These are phyloP conservation scores for Dicycla oo DNA, from an alignment of 2,888 invertebrate genomes.

Conservation along the genomic window DNA sequence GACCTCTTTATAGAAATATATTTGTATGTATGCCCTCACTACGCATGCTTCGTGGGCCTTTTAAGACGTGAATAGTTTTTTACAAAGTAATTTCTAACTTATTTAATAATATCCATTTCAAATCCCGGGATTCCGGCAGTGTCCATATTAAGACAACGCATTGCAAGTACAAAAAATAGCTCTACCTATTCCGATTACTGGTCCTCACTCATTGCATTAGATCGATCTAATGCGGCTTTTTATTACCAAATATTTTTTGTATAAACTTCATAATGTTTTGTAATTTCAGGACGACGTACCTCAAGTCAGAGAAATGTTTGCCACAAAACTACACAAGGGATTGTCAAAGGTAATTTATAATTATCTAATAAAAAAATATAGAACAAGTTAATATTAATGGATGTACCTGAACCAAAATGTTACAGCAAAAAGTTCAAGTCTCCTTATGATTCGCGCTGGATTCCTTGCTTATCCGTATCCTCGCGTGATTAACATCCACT, in stretches of 20 bases:
- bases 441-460: neutral
- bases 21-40: neutral
- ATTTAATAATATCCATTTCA: no score
- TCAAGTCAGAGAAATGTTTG: constrained; percentile 97
- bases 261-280: constrained; percentile 11
- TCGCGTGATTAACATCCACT: neutral
- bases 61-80: no score
- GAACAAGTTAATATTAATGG: neutral
- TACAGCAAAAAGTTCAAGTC: neutral
- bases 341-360: constrained; percentile 86
- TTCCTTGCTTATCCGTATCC: neutral
- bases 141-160: no score
- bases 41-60: no score
- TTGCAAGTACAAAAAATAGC: no score
- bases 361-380: neutral
- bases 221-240: neutral
- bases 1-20: neutral
- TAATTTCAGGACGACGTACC: constrained; percentile 93
- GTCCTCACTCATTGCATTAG: no score
- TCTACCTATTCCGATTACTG: no score
- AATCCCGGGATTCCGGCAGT: no score
- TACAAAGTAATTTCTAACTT: no score
- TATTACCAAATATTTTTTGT: neutral
- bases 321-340: constrained; percentile 98
- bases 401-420: neutral